Evolutionary conservation across 2,888 invertebrate genomes (phyloP), one percentile per base, ranked within the genome.

Genomic region (Mechanitis messenoides): DNA sequence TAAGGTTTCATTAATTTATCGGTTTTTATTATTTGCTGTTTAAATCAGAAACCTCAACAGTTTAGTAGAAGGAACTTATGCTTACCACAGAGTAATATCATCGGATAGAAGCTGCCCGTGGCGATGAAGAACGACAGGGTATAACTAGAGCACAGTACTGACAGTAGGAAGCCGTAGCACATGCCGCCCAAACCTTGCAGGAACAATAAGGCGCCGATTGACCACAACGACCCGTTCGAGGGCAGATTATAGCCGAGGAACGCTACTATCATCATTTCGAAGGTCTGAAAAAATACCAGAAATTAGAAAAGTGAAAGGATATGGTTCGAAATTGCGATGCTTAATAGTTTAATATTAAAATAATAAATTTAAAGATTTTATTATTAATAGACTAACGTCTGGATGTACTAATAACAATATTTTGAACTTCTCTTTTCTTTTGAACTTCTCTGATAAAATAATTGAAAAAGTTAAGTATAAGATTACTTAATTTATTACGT

Each of bases 21-120:
- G 20, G 20, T 20, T 20, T 20, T 20, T 20, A 20, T 20, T 20
- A 20, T 20, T 20, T 20, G 20, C 20, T 20, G 20, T 20, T 20
- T 20, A 20, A 20, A 20, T 31, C 7, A 50, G 9, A 50, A 1
- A 31, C 6, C 50, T 50, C 3, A 6, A 50, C 7, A 50, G 11
- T 50, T 50, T 3, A 31, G 7, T 28, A 31, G 31, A 6, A 31
- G 9, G 28, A 50, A 31, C 9, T 31, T 9, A 4, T 4, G 86
- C 93, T 89, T 81, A 96, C 97, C 97, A 79, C 96, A 95, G 5
- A 97, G 86, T 66, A 98, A 87, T 67, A 97, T 93, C 91, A 96
- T 94, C 0, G 97, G 97, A 77, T 97, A 97, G 77, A 97, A 97
- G 67, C 95, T 95, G 12, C 97, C 97, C 0, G 97, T 93, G 0